Evolutionary conservation across 2,797 vertebrate genomes (phyloP).

Genomic region (Myotis myotis): DNA sequence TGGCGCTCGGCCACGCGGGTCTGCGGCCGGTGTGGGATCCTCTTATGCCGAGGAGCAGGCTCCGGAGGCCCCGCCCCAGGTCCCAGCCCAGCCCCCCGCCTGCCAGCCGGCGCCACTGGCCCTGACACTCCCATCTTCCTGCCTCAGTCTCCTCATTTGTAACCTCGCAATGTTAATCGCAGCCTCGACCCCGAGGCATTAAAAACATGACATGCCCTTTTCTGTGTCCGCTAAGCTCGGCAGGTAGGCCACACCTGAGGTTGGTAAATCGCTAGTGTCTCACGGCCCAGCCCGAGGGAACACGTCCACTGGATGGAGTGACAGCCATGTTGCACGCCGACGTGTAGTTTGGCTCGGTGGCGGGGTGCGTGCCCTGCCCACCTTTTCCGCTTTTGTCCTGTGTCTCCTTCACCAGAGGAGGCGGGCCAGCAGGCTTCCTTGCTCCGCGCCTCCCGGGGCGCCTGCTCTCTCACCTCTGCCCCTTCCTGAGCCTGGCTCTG

Average conservation of each 20-base stretch:
- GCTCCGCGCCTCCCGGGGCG: not conserved
- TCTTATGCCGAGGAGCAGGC: too few species aligned
- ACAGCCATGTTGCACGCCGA: not conserved
- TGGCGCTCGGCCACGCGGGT: not conserved
- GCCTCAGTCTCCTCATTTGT: not conserved
- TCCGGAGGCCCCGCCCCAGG: not conserved
- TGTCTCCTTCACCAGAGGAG: not conserved
- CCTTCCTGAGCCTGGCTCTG: not conserved
- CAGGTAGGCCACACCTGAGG: not conserved
- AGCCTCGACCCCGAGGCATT: not conserved
- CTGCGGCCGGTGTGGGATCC: not conserved
- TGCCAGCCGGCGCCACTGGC: fast-evolving
- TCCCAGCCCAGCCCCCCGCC: too few species aligned
- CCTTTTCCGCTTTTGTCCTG: not conserved
- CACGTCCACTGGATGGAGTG: too few species aligned
- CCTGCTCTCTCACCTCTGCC: not conserved
- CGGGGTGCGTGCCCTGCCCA: not conserved
- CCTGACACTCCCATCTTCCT: not conserved
- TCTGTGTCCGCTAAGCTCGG: not conserved
- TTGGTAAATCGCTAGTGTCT: fast-evolving
- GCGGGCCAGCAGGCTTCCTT: too few species aligned
- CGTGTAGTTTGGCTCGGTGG: not conserved
- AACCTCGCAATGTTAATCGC: not conserved
- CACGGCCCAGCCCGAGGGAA: not conserved
- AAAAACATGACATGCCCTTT: not conserved